Base-by-base conservation (phyloP, 2,888 invertebrate species). In the Metopia argyrocephala region DNA sequence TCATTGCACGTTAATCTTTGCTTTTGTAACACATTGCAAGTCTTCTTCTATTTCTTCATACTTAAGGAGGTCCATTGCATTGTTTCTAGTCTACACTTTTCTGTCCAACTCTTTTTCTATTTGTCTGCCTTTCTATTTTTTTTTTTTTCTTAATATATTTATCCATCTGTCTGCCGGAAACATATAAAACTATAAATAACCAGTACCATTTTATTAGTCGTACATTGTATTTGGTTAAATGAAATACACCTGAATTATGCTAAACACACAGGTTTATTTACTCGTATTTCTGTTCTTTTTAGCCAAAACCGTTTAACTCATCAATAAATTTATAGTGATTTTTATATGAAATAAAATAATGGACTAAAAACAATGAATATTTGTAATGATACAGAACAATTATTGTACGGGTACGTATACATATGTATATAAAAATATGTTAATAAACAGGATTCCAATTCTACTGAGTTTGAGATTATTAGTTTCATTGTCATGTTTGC, bases 121-220 rank as follows among this genome's bases (percentile, higher is more conserved):
- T 21, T 27, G 28, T 66, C 27, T 5, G 9, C 2, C 21, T 59
- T 2, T 12, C 9, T 52, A 12, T 20, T 18, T 48, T 65, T 27
- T 25, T 61, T 23, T 52, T 2, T 31, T 38, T 12, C 62, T 46
- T 69, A 68, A 68, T 76, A 69, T 68, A 76, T 56, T 61, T 62
- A 76, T 69, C 62, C 62, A 76, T 54, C 69, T 69, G 76, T 76
- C 69, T 76, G 69, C 69, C 76, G 76, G 69, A 76, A 69, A 69
- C 48, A 31, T 48, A 69, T 6, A 69, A 69, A 62, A 69, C 46
- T 46, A 75, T 66, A 20, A 61, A 68, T 56, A 62, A 62, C 38
- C 38, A 1, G 15, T 38, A 15, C 38, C 15, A 38, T 38, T 38
- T 38, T 38, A 3, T 38, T n/a, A n/a, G n/a, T n/a, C n/a, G n/a